Conservation (phyloP, 1,140 invertebrate species). For the Camponotus floridanus region DNA sequence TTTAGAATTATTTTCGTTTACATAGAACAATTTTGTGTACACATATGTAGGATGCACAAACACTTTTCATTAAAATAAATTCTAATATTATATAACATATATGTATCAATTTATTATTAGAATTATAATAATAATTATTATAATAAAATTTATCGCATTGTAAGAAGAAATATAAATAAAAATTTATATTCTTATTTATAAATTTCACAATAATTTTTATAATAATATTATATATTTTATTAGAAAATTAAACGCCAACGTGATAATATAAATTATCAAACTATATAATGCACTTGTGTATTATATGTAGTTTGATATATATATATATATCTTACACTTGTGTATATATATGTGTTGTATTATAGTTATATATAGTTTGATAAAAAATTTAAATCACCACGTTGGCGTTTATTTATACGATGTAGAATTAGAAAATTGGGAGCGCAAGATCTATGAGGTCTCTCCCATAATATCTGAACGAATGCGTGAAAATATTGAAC, state of each 20-base stretch:
- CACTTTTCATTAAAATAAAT: constrained; percentile 1
- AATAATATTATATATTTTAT: not conserved
- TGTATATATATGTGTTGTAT: no score
- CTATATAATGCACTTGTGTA: not conserved
- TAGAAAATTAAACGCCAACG: not conserved
- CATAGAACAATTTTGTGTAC: not conserved
- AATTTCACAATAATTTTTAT: not conserved
- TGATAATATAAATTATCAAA: not conserved
- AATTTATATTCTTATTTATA: constrained; percentile 7
- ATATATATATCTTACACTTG: not conserved
- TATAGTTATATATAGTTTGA: not conserved
- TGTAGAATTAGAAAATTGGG: constrained; percentile 86
- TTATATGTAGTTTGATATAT: not conserved
- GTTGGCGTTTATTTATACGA: not conserved
- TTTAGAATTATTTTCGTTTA: not conserved
- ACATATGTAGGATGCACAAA: not conserved
- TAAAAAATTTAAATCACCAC: not conserved
- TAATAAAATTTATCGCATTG: not conserved
- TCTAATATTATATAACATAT: not conserved
- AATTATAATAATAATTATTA: not conserved
- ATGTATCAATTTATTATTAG: no score
- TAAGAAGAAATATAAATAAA: not conserved
- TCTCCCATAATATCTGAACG: constrained; percentile 90
- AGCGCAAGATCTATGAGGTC: constrained; percentile 92
- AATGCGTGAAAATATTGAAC: constrained; percentile 90